Conservation (phyloP, 1,140 invertebrate genomes). For the Saxidomus purpurata region DNA sequence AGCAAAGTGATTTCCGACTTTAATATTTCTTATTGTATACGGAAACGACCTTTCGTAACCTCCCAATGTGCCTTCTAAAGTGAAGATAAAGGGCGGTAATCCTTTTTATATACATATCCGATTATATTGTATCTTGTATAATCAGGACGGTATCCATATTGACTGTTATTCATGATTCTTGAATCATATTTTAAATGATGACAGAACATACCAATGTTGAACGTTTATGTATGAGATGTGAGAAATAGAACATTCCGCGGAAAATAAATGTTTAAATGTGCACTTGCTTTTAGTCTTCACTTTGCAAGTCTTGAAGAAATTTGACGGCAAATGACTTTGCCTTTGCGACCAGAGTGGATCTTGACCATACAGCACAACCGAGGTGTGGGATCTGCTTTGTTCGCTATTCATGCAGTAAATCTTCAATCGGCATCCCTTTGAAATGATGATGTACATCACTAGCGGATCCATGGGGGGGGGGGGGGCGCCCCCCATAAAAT, state of each 20-base stretch:
- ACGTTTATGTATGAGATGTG: slow-evolving; percentile 22
- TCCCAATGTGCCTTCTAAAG: slow-evolving; percentile 33
- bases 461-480: no score
- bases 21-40: slow-evolving; percentile 10
- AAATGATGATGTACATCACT: no score
- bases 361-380: no score
- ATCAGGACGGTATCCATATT: slow-evolving; percentile 31
- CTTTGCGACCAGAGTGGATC: no score
- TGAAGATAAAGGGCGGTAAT: slow-evolving; percentile 47
- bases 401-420: no score
- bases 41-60: slow-evolving; percentile 39
- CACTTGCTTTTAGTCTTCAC: neutral
- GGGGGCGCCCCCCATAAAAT: no score
- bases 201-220: slow-evolving; percentile 25
- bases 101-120: slow-evolving; percentile 45
- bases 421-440: no score
- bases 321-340: no score
- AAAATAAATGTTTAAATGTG: slow-evolving; percentile 54
- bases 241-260: slow-evolving; percentile 40
- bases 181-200: slow-evolving; percentile 35
- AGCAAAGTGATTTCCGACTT: slow-evolving; percentile 49
- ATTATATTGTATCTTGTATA: slow-evolving; percentile 24
- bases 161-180: slow-evolving; percentile 32
- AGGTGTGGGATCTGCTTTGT: no score
- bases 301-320: no score